Base-by-base conservation (phyloP, 2,888 invertebrate genomes). In the Teleiodes luculella region DNA sequence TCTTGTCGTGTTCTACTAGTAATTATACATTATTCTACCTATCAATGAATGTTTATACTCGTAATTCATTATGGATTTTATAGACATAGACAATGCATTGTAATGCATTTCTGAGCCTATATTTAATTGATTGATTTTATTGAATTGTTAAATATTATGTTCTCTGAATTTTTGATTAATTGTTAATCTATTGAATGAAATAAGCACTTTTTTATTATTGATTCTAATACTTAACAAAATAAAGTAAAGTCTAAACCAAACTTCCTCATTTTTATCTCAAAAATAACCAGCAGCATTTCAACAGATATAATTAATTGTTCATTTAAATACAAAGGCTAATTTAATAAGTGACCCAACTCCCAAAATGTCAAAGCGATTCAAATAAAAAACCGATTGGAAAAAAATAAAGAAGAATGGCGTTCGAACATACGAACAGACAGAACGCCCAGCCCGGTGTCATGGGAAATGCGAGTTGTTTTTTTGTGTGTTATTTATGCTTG, bases 281-380 rank as follows among this genome's bases (percentile, higher is more conserved):
- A 56, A 43, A 52, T 48, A 68, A 66, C 60, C 76, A 72, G 76
- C 67, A 78, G 74, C 74, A 65, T 69, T 71, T 73, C 68, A 66
- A 69, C 65, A 66, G 64, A 71, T 61, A 84, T 77, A 81, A 87
- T 86, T 86, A 86, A 86, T 85, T 81, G 83, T 83, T 76, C 76
- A 86, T 88, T 87, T 86, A 86, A 88, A 88, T 87, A 89, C 86
- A 88, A 89, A 87, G 83, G 81, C 85, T 88, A 87, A 88, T 88
- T 88, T 88, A 89, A 88, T 87, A 88, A 87, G 86, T 86, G 86
- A 81, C 80, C 84, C 80, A 76, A 78, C 83, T 84, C 67, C 78
- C 69, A 79, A 86, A n/a, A 89, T 86, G 87, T 89, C 87, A 86
- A 86, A 86, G 80, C 74, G 70, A 67, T 81, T 77, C 74, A 79